Evolutionary conservation across 1,140 invertebrate species (phyloP).

Genomic region (Aphis craccivora): DNA sequence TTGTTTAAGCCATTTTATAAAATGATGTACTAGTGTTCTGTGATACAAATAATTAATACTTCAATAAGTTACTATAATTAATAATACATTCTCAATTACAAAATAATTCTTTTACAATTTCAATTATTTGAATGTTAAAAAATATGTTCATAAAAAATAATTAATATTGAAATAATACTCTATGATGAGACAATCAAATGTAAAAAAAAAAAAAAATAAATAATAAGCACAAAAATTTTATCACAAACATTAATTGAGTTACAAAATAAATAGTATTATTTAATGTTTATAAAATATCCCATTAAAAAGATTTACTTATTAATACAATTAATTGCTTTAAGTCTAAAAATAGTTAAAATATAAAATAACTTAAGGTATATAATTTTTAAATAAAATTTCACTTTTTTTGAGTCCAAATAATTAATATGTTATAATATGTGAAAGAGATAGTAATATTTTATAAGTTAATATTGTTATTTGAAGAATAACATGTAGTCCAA

Average conservation of each 20-base stretch:
- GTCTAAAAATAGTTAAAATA: conserved; percentile 41
- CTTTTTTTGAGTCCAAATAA: conserved; percentile 32
- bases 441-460: not conserved
- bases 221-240: conserved; percentile 41
- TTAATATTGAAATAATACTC: conserved; percentile 43
- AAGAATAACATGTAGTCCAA: not conserved
- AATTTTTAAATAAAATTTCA: conserved; percentile 43
- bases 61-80: conserved; percentile 6
- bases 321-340: not conserved
- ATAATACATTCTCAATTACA: not conserved
- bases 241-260: conserved; percentile 24
- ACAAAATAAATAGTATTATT: conserved; percentile 20
- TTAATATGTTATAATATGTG: not conserved
- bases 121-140: conserved; percentile 23
- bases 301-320: conserved; percentile 36
- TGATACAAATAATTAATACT: not conserved
- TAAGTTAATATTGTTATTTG: not conserved
- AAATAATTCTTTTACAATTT: conserved; percentile 35
- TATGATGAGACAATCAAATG: not conserved
- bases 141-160: conserved; percentile 26
- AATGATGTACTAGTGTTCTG: not conserved
- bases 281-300: conserved; percentile 7
- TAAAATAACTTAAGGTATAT: conserved; percentile 39
- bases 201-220: conserved; percentile 33
- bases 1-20: not conserved